Evolutionary conservation across 2,797 vertebrate species (phyloP).

Genomic region (Valencia hispanica): DNA sequence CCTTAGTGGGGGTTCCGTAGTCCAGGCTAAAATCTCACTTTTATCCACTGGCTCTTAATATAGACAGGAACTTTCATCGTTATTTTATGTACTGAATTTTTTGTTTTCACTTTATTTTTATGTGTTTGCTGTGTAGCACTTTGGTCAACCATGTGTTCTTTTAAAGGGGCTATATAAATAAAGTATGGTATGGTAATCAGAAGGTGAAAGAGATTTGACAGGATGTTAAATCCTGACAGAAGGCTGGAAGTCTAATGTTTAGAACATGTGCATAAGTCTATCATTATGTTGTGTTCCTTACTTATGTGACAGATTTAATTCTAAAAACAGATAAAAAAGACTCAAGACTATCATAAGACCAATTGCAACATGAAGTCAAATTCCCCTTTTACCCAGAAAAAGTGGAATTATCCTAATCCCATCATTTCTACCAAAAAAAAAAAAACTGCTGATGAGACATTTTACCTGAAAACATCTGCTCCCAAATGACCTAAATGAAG

Average conservation of each 20-base stretch:
- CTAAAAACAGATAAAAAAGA: slow-evolving; percentile 49
- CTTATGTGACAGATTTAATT: slow-evolving; percentile 26
- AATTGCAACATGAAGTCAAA: slow-evolving; percentile 11
- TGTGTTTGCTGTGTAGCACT: no score
- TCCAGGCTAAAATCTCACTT: no score
- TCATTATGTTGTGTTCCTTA: slow-evolving; percentile 21
- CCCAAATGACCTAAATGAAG: slow-evolving; percentile 10
- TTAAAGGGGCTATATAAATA: no score
- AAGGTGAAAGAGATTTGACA: no score
- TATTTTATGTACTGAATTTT: no score
- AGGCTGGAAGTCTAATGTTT: not conserved
- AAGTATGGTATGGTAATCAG: no score
- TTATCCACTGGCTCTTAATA: no score
- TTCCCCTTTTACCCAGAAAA: not conserved
- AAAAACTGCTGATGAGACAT: not conserved
- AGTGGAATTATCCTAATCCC: not conserved
- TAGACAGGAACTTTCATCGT: no score
- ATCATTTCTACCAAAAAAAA: not conserved
- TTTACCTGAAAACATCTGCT: slow-evolving; percentile 2
- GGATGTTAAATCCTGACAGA: not conserved
- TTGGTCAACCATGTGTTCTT: no score
- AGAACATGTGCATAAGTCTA: not conserved
- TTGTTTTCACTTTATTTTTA: no score
- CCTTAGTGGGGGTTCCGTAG: no score
- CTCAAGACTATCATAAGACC: slow-evolving; percentile 48